These are phyloP conservation scores for Drosophila sp. DNA, from an alignment of 1,140 invertebrate genomes.

Conservation along the genomic window DNA sequence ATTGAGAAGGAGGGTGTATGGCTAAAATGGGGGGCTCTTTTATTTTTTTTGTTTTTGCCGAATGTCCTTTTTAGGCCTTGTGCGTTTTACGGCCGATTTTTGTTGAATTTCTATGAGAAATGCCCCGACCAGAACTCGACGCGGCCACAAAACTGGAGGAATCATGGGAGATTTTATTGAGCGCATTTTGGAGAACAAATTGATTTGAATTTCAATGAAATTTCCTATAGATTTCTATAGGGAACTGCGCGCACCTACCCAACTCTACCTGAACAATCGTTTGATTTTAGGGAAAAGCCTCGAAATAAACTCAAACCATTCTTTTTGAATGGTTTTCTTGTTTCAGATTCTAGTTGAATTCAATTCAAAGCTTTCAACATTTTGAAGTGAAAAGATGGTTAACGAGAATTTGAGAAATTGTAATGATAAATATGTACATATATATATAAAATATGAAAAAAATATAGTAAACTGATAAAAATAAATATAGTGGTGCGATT, in stretches of 20 bases:
- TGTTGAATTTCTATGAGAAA: constrained; percentile 10
- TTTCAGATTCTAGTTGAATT: too few species aligned
- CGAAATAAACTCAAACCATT: neutral
- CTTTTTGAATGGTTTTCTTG: too few species aligned
- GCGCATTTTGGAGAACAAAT: constrained; percentile 1
- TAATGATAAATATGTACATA: too few species aligned
- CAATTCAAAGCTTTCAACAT: too few species aligned
- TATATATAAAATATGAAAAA: too few species aligned
- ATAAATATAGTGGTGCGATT: too few species aligned
- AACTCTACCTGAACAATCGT: neutral
- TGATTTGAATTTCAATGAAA: constrained; percentile 2
- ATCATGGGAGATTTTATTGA: constrained; percentile 11
- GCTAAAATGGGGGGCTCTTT: neutral
- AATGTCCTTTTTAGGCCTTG: constrained; percentile 48
- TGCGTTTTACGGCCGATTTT: constrained; percentile 41
- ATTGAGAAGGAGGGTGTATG: neutral
- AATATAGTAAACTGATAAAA: too few species aligned
- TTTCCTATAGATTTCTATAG: neutral
- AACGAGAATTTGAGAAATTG: too few species aligned
- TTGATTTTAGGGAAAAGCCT: neutral
- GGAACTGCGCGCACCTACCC: too few species aligned
- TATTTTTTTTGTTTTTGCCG: neutral
- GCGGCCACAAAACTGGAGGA: constrained; percentile 8
- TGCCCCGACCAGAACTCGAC: neutral
- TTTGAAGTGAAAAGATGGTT: too few species aligned